These are phyloP conservation scores for Megaptera novaeangliae DNA, from an alignment of 2,113 vertebrate species.

Conservation along the genomic window DNA sequence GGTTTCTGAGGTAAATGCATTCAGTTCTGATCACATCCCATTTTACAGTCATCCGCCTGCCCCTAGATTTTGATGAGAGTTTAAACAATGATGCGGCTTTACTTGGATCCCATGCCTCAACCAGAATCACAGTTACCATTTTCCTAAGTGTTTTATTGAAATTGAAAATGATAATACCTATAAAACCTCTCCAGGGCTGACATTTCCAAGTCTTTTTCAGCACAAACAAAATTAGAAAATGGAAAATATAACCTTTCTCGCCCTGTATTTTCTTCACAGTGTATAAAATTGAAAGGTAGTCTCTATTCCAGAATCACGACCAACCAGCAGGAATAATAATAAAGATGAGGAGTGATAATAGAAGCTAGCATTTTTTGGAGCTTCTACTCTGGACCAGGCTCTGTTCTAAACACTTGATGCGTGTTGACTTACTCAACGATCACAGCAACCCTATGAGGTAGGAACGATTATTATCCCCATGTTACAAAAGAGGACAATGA, in stretches of 20 bases:
- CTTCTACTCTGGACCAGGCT: background rate
- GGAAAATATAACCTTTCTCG: conserved; percentile 66
- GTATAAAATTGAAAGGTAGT: conserved; percentile 27
- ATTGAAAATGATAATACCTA: conserved; percentile 65
- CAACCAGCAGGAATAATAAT: background rate
- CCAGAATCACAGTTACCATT: conserved; percentile 49
- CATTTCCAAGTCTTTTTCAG: conserved; percentile 59
- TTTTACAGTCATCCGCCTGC: background rate
- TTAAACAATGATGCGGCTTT: conserved; percentile 39
- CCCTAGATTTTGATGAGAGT: conserved; percentile 12
- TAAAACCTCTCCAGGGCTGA: conserved; percentile 51
- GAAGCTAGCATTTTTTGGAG: background rate
- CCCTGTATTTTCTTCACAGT: background rate
- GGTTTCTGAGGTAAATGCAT: conserved; percentile 20
- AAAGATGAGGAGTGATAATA: background rate
- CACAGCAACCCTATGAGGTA: background rate
- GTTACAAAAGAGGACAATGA: background rate
- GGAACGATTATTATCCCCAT: background rate
- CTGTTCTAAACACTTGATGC: background rate
- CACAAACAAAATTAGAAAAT: conserved; percentile 70
- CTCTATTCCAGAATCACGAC: conserved; percentile 6
- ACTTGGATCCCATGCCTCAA: background rate
- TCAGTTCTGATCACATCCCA: conserved; percentile 10
- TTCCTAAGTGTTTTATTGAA: conserved; percentile 57
- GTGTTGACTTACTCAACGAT: background rate